These are phyloP conservation scores for Aurelia sp. DNA, from an alignment of 30 jellyfish, hydroid and myxozoan species.

Conservation along the genomic window DNA sequence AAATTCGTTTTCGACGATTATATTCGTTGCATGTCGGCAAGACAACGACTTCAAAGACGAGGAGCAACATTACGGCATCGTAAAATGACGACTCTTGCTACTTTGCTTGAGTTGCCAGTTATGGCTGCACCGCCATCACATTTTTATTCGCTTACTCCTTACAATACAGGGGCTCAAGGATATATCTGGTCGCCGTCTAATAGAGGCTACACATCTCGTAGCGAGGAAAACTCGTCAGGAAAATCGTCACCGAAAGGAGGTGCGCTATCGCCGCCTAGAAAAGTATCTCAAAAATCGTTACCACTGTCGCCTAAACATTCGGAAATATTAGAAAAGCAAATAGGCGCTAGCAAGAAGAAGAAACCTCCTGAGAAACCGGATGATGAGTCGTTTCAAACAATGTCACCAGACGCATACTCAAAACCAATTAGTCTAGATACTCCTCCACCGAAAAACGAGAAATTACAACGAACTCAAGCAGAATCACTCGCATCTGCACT, in stretches of 20 bases:
- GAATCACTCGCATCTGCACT: slow-evolving; percentile 76
- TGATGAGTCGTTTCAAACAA: background rate
- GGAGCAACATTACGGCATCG: slow-evolving; percentile 88
- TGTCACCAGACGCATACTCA: slow-evolving; percentile 21
- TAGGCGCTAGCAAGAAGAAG: background rate
- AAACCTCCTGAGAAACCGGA: background rate
- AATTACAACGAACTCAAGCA: slow-evolving; percentile 54
- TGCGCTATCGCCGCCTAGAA: slow-evolving; percentile 36
- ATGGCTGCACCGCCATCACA: slow-evolving; percentile 96
- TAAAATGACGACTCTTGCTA: slow-evolving; percentile 85
- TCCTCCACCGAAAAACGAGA: slow-evolving; percentile 58
- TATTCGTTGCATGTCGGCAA: slow-evolving; percentile 98
- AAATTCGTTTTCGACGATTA: slow-evolving; percentile 93
- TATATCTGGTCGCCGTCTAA: slow-evolving; percentile 95
- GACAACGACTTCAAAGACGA: slow-evolving; percentile 94
- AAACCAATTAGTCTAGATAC: slow-evolving; percentile 59
- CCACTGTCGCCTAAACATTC: slow-evolving; percentile 72
- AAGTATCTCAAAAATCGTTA: slow-evolving; percentile 25
- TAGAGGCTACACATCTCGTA: slow-evolving; percentile 70
- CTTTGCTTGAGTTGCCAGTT: slow-evolving; percentile 84
- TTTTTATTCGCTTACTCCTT: slow-evolving; percentile 84
- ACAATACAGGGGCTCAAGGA: slow-evolving; percentile 59
- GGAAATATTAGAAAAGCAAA: slow-evolving; percentile 45
- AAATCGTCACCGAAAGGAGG: slow-evolving; percentile 31
- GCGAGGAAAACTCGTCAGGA: slow-evolving; percentile 30